Evolutionary conservation across 2,797 vertebrate species (phyloP), one percentile per base, ranked within the genome.

Genomic region (Notamacropus eugenii): DNA sequence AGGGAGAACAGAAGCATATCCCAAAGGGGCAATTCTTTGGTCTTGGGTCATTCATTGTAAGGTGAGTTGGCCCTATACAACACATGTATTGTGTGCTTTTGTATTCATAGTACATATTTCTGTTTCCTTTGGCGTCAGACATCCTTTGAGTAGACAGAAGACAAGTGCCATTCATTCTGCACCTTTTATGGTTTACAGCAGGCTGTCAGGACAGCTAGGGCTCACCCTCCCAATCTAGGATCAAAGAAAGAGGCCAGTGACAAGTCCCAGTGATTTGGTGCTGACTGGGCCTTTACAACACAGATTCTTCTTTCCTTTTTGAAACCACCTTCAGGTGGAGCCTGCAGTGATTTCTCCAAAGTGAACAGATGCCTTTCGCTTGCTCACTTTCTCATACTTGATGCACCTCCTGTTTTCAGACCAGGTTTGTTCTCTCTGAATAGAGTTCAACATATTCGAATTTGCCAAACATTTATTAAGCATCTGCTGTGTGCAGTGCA

Each of bases 311-410:
- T 87, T 87, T 87, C 24, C 40, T 87, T 87, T 87, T 50, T 46
- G 40, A 87, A 87, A 87, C 9, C 6, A 50, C 22, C 40, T 87
- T 46, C 3, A 0, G 40, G 22, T 10, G 46, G n/a, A 87, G 2
- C 22, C 40, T 27, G 24, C 27, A 87, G 27, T 87, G 74, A 40
- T 87, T 91, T 31, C n/a, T 94, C 94, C 87, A 91, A 0, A 91
- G 59, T 34, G 87, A 94, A 95, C 29, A 10, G 14, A 95, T 94
- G 24, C 59, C 94, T 58, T 59, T 94, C 93, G 28, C 40, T 87
- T 54, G 62, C 92, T 94, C 93, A 46, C 95, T 57, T 82, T 87
- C 74, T 87, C 22, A 87, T 87, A 46, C 40, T 27, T 87, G 40
- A 27, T 87, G 74, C 31, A 87, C 40, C 40, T 27, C 40, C 74